These are phyloP conservation scores for Potorous gilbertii DNA, from an alignment of 2,797 vertebrate species.

Conservation along the genomic window DNA sequence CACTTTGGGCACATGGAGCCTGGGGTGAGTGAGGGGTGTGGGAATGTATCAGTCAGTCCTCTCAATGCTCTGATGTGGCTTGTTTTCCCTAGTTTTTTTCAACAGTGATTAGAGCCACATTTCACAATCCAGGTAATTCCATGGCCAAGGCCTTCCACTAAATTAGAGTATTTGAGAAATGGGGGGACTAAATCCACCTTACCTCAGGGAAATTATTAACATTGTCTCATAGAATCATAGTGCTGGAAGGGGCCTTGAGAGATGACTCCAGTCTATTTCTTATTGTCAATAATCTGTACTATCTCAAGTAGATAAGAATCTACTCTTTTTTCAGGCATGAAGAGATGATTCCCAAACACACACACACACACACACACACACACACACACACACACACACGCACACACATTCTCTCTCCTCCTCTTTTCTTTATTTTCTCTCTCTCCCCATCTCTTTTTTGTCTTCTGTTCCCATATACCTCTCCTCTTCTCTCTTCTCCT, in stretches of 20 bases:
- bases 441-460: not conserved
- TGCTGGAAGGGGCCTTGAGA: not conserved
- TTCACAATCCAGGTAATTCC: not conserved
- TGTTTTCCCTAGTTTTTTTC: not conserved
- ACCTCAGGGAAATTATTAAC: not conserved
- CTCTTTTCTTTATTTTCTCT: not conserved
- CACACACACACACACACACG: not conserved
- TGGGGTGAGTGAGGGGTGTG: not conserved
- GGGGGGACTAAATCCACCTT: not conserved
- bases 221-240: not conserved
- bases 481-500: not conserved
- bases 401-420: not conserved
- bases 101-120: conserved; percentile 24
- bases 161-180: not conserved
- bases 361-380: too few species aligned
- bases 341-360: not conserved
- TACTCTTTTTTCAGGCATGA: not conserved
- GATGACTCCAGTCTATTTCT: not conserved
- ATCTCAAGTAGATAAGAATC: not conserved
- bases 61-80: not conserved
- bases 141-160: not conserved
- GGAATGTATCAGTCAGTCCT: conserved; percentile 36
- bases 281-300: not conserved
- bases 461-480: not conserved
- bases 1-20: conserved; percentile 29